Evolutionary conservation across 2,888 invertebrate genomes (phyloP), one percentile per base, ranked within the genome.

Genomic region (Julus scandinavius): DNA sequence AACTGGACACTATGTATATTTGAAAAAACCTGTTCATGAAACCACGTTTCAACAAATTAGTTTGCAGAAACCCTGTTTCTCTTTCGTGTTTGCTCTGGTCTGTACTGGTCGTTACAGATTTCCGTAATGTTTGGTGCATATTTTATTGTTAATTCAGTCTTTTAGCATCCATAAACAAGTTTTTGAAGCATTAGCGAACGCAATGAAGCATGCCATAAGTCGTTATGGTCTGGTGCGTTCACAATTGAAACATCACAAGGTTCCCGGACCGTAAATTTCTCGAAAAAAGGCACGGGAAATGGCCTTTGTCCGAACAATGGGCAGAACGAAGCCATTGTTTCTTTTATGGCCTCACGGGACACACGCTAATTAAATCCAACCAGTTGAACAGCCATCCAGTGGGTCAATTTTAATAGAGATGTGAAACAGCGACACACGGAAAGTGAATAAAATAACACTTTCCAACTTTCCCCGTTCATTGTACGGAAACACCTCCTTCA

Each of bases 361-460:
- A 63, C 63, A 20, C 63, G 63, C 63, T 63, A 63, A 63, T 63
- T 63, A 63, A 63, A 63, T 20, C n/a, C 63, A 29, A 58, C 58
- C 17, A 58, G 58, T 58, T 17, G 58, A 58, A 58, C 58, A 63
- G 63, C 63, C 63, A 63, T n/a, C 63, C n/a, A n/a, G 63, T 63
- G 63, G 63, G 63, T n/a, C 63, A 63, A 63, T 63, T 63, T 63
- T 63, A 63, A 63, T 63, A 63, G 63, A 63, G n/a, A 54, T 54
- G 54, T 13, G 54, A 54, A 54, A 54, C 17, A 17, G 54, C 13
- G 54, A 54, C 54, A 54, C 13, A 13, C 50, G 13, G 50, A 50
- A 50, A 50, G 13, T 50, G 50, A 58, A 17, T 63, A 54, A 54
- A 63, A 63, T 63, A 63, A 63, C 63, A 63, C 20, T 20, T n/a